These are phyloP conservation scores for Podiceps cristatus DNA, from an alignment of 2,113 vertebrate genomes.

Conservation along the genomic window DNA sequence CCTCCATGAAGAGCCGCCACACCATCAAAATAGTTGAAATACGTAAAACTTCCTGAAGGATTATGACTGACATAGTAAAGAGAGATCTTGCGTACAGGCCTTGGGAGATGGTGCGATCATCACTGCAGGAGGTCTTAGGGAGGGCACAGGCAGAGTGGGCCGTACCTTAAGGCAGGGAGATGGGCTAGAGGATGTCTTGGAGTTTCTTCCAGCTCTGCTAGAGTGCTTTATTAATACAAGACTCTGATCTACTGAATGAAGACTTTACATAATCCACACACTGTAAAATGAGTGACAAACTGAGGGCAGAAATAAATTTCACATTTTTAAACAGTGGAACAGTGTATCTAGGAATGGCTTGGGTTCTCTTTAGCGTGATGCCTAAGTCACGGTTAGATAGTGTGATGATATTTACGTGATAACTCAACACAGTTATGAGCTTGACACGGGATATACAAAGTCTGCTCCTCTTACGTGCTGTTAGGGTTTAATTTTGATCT, in stretches of 20 bases:
- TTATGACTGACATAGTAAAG: neutral
- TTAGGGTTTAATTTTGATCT: neutral
- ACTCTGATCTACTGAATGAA: neutral
- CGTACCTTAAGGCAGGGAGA: neutral
- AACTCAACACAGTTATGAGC: neutral
- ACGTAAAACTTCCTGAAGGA: neutral
- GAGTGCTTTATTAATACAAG: neutral
- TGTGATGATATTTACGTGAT: rapidly evolving
- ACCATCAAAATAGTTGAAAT: neutral
- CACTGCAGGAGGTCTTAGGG: neutral
- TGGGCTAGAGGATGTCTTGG: neutral
- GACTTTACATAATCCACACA: neutral
- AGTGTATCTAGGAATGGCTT: neutral
- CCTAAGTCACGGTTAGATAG: neutral
- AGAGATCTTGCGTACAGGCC: neutral
- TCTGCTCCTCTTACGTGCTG: neutral
- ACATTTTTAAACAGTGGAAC: neutral
- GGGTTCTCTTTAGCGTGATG: neutral
- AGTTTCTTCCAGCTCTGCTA: neutral
- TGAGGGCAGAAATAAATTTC: neutral
- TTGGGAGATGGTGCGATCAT: neutral
- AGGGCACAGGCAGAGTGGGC: neutral
- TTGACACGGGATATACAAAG: neutral
- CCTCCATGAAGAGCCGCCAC: rapidly evolving
- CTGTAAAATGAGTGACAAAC: neutral